phyloP scores from a whole-genome alignment of 1,140 invertebrate species.

The Littorina saxatilis region DNA sequence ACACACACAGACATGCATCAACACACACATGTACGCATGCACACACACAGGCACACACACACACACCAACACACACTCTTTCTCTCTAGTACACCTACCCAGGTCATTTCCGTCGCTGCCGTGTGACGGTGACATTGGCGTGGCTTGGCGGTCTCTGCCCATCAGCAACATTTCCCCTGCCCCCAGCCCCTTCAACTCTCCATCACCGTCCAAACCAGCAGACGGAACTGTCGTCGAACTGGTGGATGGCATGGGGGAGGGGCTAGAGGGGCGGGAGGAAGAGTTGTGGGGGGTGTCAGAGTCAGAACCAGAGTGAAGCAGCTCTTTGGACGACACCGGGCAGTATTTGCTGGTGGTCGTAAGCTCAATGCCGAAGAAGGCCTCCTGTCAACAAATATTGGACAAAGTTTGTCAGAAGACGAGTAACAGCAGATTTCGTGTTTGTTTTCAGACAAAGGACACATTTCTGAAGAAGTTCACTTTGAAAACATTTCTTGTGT shows the following conservation, averaged over 20 bases:
- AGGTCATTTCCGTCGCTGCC: conserved; percentile 7
- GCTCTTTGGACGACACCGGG: conserved; percentile 46
- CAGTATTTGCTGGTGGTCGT: conserved; percentile 80
- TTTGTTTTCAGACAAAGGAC: too few species aligned
- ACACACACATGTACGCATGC: too few species aligned
- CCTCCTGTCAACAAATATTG: conserved; percentile 69
- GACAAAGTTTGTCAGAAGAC: not conserved
- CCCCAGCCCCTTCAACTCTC: not conserved
- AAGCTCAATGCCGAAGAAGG: conserved; percentile 79
- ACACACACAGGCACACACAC: too few species aligned
- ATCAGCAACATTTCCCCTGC: conserved; percentile 1
- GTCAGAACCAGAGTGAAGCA: conserved; percentile 57
- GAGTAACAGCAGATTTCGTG: too few species aligned
- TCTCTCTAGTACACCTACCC: not conserved
- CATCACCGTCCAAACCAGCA: not conserved
- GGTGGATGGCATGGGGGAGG: conserved; percentile 22
- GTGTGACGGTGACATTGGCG: conserved; percentile 16
- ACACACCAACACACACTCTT: too few species aligned
- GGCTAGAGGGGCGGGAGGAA: conserved; percentile 34
- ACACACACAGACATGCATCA: too few species aligned
- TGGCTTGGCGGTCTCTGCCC: conserved; percentile 26
- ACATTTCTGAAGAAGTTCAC: too few species aligned
- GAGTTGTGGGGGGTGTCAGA: conserved; percentile 52
- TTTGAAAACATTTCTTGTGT: too few species aligned
- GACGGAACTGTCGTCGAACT: not conserved